Conservation (phyloP, 2,888 invertebrate species). For the Poecilobothrus nobilitatus region DNA sequence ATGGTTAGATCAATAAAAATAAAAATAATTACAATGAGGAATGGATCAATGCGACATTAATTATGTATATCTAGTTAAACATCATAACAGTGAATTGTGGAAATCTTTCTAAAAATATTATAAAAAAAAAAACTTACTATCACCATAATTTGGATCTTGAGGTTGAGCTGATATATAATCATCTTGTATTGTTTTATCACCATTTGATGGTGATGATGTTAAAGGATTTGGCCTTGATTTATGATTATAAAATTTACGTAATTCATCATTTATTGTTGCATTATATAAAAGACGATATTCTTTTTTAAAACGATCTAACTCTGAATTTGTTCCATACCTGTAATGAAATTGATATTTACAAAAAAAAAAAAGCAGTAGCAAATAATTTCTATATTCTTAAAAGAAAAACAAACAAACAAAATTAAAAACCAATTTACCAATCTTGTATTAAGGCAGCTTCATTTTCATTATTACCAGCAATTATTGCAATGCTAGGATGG, state of each 20-base stretch:
- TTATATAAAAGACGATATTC: slow-evolving; percentile 83
- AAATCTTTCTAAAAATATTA: too few species aligned
- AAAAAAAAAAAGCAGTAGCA: too few species aligned
- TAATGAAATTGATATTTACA: neutral
- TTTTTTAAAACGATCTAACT: slow-evolving; percentile 51
- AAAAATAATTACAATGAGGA: too few species aligned
- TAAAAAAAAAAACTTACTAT: slow-evolving; percentile 60
- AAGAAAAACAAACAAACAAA: slow-evolving; percentile 7
- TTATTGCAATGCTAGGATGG: slow-evolving; percentile 79
- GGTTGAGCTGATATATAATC: slow-evolving; percentile 74
- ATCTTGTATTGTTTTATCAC: slow-evolving; percentile 59
- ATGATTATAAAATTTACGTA: slow-evolving; percentile 39
- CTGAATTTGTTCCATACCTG: slow-evolving; percentile 49
- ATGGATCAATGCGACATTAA: too few species aligned
- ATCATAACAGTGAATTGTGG: too few species aligned
- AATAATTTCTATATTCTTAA: too few species aligned
- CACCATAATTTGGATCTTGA: slow-evolving; percentile 71
- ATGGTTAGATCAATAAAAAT: too few species aligned
- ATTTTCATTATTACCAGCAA: slow-evolving; percentile 97
- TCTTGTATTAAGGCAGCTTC: slow-evolving; percentile 77
- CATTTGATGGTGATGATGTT: slow-evolving; percentile 89
- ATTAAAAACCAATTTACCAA: slow-evolving; percentile 53
- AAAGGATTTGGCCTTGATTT: slow-evolving; percentile 45
- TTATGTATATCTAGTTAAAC: too few species aligned
- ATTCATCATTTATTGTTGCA: slow-evolving; percentile 59